Evolutionary conservation across 2,113 vertebrate genomes (phyloP).

Genomic region (Thymallus thymallus): DNA sequence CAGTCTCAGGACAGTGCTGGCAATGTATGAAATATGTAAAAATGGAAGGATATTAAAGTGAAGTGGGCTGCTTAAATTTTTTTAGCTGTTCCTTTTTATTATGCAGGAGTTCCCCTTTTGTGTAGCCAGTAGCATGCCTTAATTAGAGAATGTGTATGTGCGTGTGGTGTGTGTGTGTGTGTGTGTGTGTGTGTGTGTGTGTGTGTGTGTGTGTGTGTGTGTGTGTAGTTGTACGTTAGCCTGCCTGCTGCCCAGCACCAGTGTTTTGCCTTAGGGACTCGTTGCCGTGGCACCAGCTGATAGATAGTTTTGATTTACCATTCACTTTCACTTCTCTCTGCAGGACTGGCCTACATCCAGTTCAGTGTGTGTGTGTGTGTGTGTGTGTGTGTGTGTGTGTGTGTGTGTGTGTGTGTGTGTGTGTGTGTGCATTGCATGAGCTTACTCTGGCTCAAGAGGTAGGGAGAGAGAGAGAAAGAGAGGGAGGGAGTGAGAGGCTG

Average conservation of each 20-base stretch:
- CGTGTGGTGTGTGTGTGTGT: background rate
- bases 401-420: slow-evolving; percentile 18
- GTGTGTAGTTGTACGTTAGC: background rate
- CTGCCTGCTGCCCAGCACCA: slow-evolving; percentile 5
- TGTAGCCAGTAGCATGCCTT: background rate
- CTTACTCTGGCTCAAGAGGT: background rate
- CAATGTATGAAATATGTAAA: background rate
- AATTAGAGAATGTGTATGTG: background rate
- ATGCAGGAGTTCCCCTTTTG: background rate
- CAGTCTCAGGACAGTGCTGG: background rate
- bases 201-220: background rate
- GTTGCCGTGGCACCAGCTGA: slow-evolving; percentile 37
- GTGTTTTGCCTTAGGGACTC: slow-evolving; percentile 45
- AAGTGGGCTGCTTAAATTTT: background rate
- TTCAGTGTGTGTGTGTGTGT: slow-evolving; percentile 12
- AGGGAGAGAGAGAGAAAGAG: slow-evolving; percentile 25
- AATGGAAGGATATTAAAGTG: background rate
- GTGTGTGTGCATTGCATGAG: slow-evolving; percentile 5
- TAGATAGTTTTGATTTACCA: slow-evolving; percentile 69
- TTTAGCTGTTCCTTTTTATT: background rate
- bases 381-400: slow-evolving; percentile 16
- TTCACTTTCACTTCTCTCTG: slow-evolving; percentile 63
- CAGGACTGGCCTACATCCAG: slow-evolving; percentile 70
- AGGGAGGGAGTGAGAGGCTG: slow-evolving; percentile 6
- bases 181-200: background rate